Percentiles rank a stretch among this genome's conserved stretches.
Conservation (phyloP, 2,888 invertebrate species). For the Tachystola acroxantha region DNA sequence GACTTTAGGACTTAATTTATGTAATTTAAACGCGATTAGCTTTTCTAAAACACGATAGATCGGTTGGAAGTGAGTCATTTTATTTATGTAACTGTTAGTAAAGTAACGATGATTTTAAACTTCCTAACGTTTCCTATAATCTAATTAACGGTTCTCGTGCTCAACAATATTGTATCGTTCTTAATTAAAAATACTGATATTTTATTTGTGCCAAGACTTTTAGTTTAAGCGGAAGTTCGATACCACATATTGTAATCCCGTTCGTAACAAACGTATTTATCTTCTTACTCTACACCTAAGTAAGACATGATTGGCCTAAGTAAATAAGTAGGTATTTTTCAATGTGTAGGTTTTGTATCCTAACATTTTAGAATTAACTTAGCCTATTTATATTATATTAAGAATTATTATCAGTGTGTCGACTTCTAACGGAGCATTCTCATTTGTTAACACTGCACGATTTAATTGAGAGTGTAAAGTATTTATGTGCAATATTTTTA, state of each 20-base stretch:
- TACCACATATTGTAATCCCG: constrained; percentile 13
- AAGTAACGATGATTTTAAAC: constrained; percentile 13
- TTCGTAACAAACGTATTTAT: constrained; percentile 31
- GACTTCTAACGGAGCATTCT: constrained; percentile 29
- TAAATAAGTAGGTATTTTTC: constrained; percentile 61
- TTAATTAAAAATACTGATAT: constrained; percentile 45
- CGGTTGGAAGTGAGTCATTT: constrained; percentile 35
- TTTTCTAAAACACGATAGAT: constrained; percentile 24
- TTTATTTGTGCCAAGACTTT: constrained; percentile 73
- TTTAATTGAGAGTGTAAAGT: constrained; percentile 22
- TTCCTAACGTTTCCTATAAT: constrained; percentile 19
- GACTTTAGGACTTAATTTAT: constrained; percentile 58
- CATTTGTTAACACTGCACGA: constrained; percentile 41
- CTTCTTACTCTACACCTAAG: constrained; percentile 34
- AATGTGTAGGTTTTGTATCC: constrained; percentile 63
- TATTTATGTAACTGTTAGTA: constrained; percentile 21
- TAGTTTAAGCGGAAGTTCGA: constrained; percentile 51
- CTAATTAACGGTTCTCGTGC: constrained; percentile 31
- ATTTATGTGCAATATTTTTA: constrained; percentile 56
- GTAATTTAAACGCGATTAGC: constrained; percentile 41
- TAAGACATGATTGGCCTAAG: constrained; percentile 66
- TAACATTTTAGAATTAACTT: constrained; percentile 44
- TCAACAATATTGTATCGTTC: constrained; percentile 38
- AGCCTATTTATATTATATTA: constrained; percentile 30
- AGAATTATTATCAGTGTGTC: constrained; percentile 21